Base-by-base conservation (phyloP, 2,888 invertebrate species). In the Beris morrisii region DNA sequence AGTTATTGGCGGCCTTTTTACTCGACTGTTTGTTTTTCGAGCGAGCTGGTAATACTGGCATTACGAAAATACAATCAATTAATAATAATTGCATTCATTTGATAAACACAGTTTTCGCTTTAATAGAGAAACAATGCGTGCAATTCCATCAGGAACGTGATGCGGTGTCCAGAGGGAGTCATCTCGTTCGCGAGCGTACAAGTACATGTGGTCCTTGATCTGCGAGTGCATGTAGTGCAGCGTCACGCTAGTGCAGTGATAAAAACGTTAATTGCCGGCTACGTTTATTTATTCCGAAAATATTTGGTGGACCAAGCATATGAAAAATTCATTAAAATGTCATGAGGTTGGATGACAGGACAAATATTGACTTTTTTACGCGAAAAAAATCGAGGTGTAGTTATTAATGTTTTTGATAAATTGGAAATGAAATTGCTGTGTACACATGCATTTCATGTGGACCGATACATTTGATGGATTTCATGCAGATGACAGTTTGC, bases 241-340 rank as follows among this genome's bases (percentile, higher is more conserved):
- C 9, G 9, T 38, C 38, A 38, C 9, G 4, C 38, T 1, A 52
- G 61, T 50, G 61, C 52, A 59, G 61, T 61, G 61, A 61, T 61
- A 61, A 61, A 61, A 61, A 61, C 61, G 50, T 61, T 61, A 61
- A 61, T 61, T 61, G 61, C 43, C 45, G 50, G 38, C 61, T 52
- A 38, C 61, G 61, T 61, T 61, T 61, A 61, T 61, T 61, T 61
- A 61, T 61, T 50, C 61, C 52, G 28, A 61, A 61, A 61, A 61
- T 61, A 61, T 61, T 65, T 56, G 50, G 52, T 57, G 50, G 57
- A 65, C 56, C 61, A 50, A 65, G 65, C 28, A 65, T 65, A 55
- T 50, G 56, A 65, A 67, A 67, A 55, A 65, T 67, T 67, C 67
- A 67, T 67, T 67, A 67, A 67, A 67, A 65, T 53, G 61, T 59